Percentiles rank a stretch among this genome's conserved stretches.
These are phyloP conservation scores for Aricia artaxerxes DNA, from an alignment of 2,888 invertebrate genomes.

Conservation along the genomic window DNA sequence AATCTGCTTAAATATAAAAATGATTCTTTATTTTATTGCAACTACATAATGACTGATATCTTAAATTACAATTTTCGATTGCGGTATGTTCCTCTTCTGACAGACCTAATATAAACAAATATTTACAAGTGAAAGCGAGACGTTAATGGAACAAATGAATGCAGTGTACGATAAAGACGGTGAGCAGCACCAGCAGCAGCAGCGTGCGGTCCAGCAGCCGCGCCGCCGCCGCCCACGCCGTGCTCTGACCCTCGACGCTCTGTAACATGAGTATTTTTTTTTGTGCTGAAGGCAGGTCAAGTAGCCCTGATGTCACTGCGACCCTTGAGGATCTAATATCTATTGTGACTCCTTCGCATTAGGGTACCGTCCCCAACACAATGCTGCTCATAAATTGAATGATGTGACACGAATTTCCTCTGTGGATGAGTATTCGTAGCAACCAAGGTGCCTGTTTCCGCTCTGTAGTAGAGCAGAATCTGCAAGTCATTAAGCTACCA, in stretches of 20 bases:
- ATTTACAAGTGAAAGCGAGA: conserved; percentile 11
- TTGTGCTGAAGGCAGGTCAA: too few relatives aligned
- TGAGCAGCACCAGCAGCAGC: conserved; percentile 46
- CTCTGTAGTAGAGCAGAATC: too few relatives aligned
- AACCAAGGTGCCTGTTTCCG: too few relatives aligned
- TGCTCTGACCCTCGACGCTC: conserved; percentile 45
- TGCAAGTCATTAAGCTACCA: too few relatives aligned
- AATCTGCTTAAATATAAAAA: not conserved
- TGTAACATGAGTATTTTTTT: conserved; percentile 4
- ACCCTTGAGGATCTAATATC: too few relatives aligned
- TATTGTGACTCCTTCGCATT: too few relatives aligned
- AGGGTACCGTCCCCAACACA: too few relatives aligned
- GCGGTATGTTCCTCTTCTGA: not conserved
- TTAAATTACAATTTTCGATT: not conserved
- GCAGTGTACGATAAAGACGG: conserved; percentile 45
- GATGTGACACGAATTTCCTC: too few relatives aligned
- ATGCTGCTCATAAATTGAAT: too few relatives aligned
- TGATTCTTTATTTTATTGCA: not conserved
- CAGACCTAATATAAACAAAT: not conserved
- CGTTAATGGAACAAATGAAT: conserved; percentile 38
- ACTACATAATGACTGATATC: not conserved
- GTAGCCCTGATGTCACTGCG: too few relatives aligned
- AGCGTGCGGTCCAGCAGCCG: conserved; percentile 56
- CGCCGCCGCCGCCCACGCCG: conserved; percentile 61
- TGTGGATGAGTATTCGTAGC: too few relatives aligned